Percentiles rank a stretch among this genome's conserved stretches.
These are phyloP conservation scores for Polyergus mexicanus DNA, from an alignment of 1,140 invertebrate species.

Conservation along the genomic window DNA sequence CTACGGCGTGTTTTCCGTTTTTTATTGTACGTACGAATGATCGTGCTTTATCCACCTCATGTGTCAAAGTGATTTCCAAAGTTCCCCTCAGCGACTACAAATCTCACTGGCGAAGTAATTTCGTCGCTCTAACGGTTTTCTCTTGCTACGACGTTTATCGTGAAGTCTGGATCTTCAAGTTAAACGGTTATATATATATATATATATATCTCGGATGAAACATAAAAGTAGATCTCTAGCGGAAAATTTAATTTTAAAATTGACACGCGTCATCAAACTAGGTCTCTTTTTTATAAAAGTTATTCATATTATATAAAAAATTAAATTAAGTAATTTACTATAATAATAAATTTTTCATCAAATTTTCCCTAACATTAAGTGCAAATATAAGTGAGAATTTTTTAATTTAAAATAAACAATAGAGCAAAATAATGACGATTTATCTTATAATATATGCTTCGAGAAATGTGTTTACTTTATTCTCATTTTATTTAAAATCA, in stretches of 20 bases:
- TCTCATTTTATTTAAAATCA: background rate
- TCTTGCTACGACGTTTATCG: background rate
- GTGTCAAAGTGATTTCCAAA: conserved; percentile 60
- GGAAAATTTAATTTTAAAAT: background rate
- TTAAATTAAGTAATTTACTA: conserved; percentile 23
- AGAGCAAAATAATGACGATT: background rate
- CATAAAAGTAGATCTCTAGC: no score
- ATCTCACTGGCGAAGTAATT: conserved; percentile 40
- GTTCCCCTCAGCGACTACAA: conserved; percentile 37
- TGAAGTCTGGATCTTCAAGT: background rate
- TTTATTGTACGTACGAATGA: conserved; percentile 46
- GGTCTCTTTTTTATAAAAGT: background rate
- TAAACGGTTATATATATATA: background rate
- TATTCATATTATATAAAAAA: background rate
- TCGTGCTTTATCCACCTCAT: conserved; percentile 38
- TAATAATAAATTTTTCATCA: background rate
- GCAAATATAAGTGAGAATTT: background rate
- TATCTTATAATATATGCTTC: background rate
- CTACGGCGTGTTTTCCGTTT: conserved; percentile 56
- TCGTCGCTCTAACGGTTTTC: conserved; percentile 1
- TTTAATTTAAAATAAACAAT: background rate
- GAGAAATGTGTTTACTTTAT: background rate
- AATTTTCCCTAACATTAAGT: conserved; percentile 1
- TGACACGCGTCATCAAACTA: background rate
- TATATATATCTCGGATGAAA: background rate